phyloP scores from a whole-genome alignment of 37 sponge, comb jelly and placozoan genomes.

The Axinella damicornis region DNA sequence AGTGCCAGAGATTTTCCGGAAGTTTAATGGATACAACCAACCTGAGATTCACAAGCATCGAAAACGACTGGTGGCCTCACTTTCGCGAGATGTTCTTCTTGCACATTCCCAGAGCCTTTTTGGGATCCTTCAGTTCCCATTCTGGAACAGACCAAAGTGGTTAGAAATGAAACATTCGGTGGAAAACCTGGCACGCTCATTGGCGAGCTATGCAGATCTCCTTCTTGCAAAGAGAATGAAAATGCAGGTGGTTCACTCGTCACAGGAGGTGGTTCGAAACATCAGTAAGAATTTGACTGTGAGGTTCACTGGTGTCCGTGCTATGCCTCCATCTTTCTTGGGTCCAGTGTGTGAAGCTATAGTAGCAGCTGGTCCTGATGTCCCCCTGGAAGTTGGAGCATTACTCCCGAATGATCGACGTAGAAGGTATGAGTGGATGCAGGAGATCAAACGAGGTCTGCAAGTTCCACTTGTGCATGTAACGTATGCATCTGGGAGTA shows the following conservation, averaged over 20 bases:
- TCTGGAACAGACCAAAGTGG: constrained; percentile 24
- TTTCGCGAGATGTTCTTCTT: constrained; percentile 27
- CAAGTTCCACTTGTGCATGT: constrained; percentile 3
- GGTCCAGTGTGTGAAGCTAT: too few relatives aligned
- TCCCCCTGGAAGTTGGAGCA: background rate
- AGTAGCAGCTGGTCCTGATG: too few relatives aligned
- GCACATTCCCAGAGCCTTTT: constrained; percentile 42
- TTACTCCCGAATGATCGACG: constrained; percentile 7
- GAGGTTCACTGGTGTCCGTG: too few relatives aligned
- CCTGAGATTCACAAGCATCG: constrained; percentile 23
- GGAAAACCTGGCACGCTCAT: constrained; percentile 33
- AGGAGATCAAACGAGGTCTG: background rate
- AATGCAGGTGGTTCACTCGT: constrained; percentile 28
- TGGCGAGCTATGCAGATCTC: constrained; percentile 42
- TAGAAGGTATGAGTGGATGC: constrained; percentile 23
- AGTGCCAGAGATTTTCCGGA: constrained; percentile 1
- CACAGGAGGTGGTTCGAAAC: constrained; percentile 17
- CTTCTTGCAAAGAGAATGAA: constrained; percentile 35
- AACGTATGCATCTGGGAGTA: constrained; percentile 55
- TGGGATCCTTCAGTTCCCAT: constrained; percentile 6
- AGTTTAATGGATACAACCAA: constrained; percentile 9
- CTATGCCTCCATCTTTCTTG: too few relatives aligned
- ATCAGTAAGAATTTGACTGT: background rate
- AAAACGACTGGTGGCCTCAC: background rate
- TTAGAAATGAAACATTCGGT: constrained; percentile 10